phyloP scores from a whole-genome alignment of 2,888 invertebrate species.

The Omphaloscelis lunosa region DNA sequence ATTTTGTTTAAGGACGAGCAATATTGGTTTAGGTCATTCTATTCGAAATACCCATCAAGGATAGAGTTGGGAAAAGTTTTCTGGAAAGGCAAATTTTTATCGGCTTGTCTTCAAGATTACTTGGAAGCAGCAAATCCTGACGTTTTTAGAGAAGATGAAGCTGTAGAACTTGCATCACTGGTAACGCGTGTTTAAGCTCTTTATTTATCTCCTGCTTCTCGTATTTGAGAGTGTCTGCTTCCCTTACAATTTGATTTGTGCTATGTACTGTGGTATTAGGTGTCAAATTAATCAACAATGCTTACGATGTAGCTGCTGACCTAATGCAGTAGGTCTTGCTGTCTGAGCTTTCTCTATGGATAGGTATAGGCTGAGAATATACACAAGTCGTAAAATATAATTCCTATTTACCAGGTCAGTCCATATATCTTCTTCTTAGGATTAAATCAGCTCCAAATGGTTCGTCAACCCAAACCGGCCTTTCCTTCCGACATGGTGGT shows the following conservation, averaged over 20 bases:
- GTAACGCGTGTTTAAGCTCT: constrained; percentile 67
- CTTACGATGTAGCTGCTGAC: not conserved
- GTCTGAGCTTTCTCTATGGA: not conserved
- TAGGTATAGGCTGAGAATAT: not conserved
- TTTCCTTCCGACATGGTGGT: constrained; percentile 77
- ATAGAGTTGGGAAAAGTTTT: constrained; percentile 86
- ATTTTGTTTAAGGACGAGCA: constrained; percentile 88
- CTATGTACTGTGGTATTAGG: not conserved
- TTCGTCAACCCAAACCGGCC: constrained; percentile 86
- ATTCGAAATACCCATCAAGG: constrained; percentile 80
- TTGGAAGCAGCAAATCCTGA: constrained; percentile 85
- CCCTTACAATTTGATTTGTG: not conserved
- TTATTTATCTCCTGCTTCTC: not conserved
- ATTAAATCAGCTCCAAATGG: constrained; percentile 89
- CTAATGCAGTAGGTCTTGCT: not conserved
- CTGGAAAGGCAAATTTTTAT: constrained; percentile 91
- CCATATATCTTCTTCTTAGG: constrained; percentile 89
- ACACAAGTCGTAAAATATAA: not conserved
- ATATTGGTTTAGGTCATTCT: constrained; percentile 92
- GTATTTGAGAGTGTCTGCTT: not conserved
- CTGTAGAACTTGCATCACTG: constrained; percentile 81
- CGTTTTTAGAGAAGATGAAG: constrained; percentile 84
- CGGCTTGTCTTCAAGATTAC: constrained; percentile 85
- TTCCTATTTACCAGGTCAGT: constrained; percentile 77
- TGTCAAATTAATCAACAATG: not conserved